Conservation (phyloP, 2,113 vertebrate genomes). For the Coregonus clupeaformis region DNA sequence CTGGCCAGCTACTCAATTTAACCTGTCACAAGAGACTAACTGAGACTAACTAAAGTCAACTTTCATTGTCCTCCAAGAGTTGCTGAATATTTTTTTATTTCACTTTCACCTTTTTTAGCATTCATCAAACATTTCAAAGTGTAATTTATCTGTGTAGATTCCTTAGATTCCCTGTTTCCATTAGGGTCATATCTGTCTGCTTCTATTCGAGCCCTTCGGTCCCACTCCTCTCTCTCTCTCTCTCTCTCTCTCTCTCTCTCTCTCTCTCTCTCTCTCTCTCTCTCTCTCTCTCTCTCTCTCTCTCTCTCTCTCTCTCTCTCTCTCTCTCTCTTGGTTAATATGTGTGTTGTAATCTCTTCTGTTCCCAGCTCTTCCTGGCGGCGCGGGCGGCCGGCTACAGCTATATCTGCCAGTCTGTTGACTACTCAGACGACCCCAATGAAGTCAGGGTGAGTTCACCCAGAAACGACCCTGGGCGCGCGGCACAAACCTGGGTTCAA, state of each 20-base stretch:
- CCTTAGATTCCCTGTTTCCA: not conserved
- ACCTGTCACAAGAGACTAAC: no score
- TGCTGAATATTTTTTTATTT: no score
- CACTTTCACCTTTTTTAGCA: not conserved
- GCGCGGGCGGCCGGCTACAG: slow-evolving; percentile 93
- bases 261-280: no score
- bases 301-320: no score
- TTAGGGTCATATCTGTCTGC: not conserved
- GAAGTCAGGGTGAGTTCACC: slow-evolving; percentile 94
- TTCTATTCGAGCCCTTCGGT: not conserved
- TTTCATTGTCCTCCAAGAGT: no score
- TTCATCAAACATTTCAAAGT: not conserved
- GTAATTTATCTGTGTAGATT: not conserved
- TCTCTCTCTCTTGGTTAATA: not conserved
- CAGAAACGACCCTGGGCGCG: not conserved
- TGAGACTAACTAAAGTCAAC: no score
- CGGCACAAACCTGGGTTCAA: no score
- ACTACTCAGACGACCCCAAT: slow-evolving; percentile 94
- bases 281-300: no score
- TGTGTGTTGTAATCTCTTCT: slow-evolving; percentile 2
- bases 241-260: no score
- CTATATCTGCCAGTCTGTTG: slow-evolving; percentile 94
- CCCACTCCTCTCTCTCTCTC: not conserved
- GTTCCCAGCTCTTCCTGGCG: slow-evolving; percentile 87
- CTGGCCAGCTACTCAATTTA: no score